Evolutionary conservation across 2,113 vertebrate species (phyloP), one percentile per base, ranked within the genome.

Genomic region (Rhagologus leucostigma): DNA sequence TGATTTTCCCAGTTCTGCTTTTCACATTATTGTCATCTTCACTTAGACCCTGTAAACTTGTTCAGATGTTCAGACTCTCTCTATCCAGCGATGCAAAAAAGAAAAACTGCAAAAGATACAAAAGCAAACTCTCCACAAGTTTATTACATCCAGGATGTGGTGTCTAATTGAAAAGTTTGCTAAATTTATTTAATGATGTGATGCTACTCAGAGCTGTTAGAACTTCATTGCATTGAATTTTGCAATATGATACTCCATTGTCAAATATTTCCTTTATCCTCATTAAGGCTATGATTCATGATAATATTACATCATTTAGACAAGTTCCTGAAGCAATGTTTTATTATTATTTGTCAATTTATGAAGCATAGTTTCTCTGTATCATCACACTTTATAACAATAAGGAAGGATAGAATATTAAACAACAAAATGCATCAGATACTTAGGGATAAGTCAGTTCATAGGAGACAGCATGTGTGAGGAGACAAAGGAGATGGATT

Each of bases 291-390:
- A 21, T 97, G 91, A 97, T 97, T 97, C 93, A 96, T 95, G 88
- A 63, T 90, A 95, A 91, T 91, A 89, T 96, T 96, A 52, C 59
- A 90, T 97, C 85, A 71, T 92, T 93, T 87, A 89, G 92, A 94
- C 91, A 95, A 87, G 69, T 91, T 97, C 74, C 93, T 96, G 87
- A 90, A 97, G 89, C 93, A 86, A 73, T 93, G 73, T 91, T 95
- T 90, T 95, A 92, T 97, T 97, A 77, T 96, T 96, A 75, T 96
- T 97, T 97, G 78, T 96, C 94, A 95, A 97, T 96, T 96, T 94
- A 96, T 96, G 91, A 90, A 95, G 88, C 86, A 73, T 18, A 64
- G 74, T 82, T 96, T 92, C 85, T 71, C 55, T 55, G 70, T 56
- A 57, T 59, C 26, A 3, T 90, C 8, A 10, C 59, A 57, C 69